Evolutionary conservation across 1,140 invertebrate genomes (phyloP).

Genomic region (Drosophila nigrodunni): DNA sequence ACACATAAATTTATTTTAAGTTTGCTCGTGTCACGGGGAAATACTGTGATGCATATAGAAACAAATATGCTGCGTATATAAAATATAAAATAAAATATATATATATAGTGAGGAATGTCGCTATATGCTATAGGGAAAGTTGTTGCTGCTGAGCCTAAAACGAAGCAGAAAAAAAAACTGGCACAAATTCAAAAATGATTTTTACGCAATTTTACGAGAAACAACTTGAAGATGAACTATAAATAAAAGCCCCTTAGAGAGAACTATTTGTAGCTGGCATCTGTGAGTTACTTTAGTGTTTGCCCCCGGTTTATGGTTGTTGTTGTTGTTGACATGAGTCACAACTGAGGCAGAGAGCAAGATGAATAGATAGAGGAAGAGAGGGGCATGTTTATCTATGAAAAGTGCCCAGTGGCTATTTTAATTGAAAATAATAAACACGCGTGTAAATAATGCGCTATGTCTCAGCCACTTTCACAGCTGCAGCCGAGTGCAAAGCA

Average conservation of each 20-base stretch:
- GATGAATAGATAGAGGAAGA: background rate
- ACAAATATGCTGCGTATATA: background rate
- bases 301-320: slow-evolving; percentile 14
- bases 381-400: slow-evolving; percentile 60
- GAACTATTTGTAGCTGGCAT: slow-evolving; percentile 65
- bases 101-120: slow-evolving; percentile 28
- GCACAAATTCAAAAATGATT: slow-evolving; percentile 81
- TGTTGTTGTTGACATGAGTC: slow-evolving; percentile 48
- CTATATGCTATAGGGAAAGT: slow-evolving; percentile 36
- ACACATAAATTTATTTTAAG: slow-evolving; percentile 74
- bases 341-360: slow-evolving; percentile 3
- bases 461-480: slow-evolving; percentile 59
- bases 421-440: slow-evolving; percentile 83
- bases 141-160: slow-evolving; percentile 41
- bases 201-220: slow-evolving; percentile 82
- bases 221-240: slow-evolving; percentile 78
- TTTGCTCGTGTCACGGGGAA: slow-evolving; percentile 53
- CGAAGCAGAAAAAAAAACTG: slow-evolving; percentile 59
- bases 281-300: slow-evolving; percentile 54
- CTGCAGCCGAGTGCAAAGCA: slow-evolving; percentile 21
- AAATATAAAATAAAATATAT: slow-evolving; percentile 13
- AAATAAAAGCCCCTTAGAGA: slow-evolving; percentile 68
- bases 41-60: slow-evolving; percentile 40
- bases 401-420: slow-evolving; percentile 64
- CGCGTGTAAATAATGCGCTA: slow-evolving; percentile 77